Conservation (phyloP, 2,888 invertebrate species). For the Pherbina coryleti region DNA sequence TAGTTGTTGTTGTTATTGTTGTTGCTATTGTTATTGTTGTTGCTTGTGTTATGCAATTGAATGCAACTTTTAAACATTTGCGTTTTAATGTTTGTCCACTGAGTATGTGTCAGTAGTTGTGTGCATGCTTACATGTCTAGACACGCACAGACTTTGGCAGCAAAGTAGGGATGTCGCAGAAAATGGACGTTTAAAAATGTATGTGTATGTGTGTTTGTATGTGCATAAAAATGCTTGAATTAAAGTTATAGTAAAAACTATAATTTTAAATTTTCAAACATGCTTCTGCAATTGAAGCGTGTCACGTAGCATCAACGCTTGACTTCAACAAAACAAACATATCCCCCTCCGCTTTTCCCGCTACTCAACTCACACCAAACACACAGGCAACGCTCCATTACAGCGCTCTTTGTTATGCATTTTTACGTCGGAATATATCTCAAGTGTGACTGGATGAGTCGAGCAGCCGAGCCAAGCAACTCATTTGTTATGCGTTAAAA, state of each 20-base stretch:
- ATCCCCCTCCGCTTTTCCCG: no score
- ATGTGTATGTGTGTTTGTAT: not conserved
- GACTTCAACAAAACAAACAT: not conserved
- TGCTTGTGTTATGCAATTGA: not conserved
- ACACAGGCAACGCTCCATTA: not conserved
- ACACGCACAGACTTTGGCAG: not conserved
- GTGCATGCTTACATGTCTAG: conserved; percentile 28
- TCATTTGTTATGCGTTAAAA: conserved; percentile 16
- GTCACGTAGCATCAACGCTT: not conserved
- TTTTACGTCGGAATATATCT: not conserved
- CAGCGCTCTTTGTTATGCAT: not conserved
- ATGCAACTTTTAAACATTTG: conserved; percentile 12
- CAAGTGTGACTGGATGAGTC: conserved; percentile 6
- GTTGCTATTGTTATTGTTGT: not conserved
- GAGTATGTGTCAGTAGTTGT: conserved; percentile 27
- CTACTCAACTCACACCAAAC: no score
- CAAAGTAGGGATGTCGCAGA: not conserved
- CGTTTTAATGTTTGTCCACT: conserved; percentile 34
- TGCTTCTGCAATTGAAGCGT: not conserved
- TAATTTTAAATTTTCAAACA: not conserved
- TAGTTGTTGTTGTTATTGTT: not conserved
- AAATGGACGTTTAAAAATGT: not conserved
- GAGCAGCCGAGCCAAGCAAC: no score
- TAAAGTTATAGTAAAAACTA: no score
- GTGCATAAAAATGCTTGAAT: not conserved